Evolutionary conservation across 2,113 vertebrate species (phyloP).

Genomic region (Pseudolaguvia tuberculata): DNA sequence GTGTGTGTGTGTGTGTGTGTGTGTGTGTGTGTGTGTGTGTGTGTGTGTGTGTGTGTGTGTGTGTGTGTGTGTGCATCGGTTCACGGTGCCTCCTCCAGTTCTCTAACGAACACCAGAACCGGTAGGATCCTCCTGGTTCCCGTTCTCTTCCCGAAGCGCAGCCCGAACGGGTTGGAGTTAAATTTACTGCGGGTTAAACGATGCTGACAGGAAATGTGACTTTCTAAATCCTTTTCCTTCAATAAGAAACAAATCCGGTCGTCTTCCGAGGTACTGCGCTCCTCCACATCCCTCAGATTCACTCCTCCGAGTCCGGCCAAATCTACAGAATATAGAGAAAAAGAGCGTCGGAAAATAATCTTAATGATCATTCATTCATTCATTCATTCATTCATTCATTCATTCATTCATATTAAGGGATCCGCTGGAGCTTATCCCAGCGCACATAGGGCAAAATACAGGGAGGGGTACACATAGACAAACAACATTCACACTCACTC

Average conservation of each 20-base stretch:
- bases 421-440: too few relatives aligned
- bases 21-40: background rate
- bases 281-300: slow-evolving; percentile 24
- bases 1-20: too few relatives aligned
- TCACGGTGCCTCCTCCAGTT: slow-evolving; percentile 53
- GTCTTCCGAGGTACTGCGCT: slow-evolving; percentile 50
- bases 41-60: background rate
- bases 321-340: slow-evolving; percentile 36
- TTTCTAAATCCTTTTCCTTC: slow-evolving; percentile 57
- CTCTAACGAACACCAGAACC: slow-evolving; percentile 51
- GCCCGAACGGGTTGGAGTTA: slow-evolving; percentile 73
- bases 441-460: too few relatives aligned
- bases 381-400: too few relatives aligned
- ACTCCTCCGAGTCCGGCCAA: background rate
- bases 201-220: slow-evolving; percentile 65
- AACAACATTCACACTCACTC: too few relatives aligned
- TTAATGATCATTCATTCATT: too few relatives aligned
- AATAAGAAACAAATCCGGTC: slow-evolving; percentile 63
- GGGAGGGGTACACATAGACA: too few relatives aligned
- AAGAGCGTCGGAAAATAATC: background rate
- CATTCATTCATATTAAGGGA: too few relatives aligned
- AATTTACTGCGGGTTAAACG: slow-evolving; percentile 64
- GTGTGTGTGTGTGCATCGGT: background rate
- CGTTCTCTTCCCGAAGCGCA: slow-evolving; percentile 70
- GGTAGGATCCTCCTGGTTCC: slow-evolving; percentile 44